These are phyloP conservation scores for Helicolenus hilgendorfi DNA, from an alignment of 2,797 vertebrate species.

Conservation along the genomic window DNA sequence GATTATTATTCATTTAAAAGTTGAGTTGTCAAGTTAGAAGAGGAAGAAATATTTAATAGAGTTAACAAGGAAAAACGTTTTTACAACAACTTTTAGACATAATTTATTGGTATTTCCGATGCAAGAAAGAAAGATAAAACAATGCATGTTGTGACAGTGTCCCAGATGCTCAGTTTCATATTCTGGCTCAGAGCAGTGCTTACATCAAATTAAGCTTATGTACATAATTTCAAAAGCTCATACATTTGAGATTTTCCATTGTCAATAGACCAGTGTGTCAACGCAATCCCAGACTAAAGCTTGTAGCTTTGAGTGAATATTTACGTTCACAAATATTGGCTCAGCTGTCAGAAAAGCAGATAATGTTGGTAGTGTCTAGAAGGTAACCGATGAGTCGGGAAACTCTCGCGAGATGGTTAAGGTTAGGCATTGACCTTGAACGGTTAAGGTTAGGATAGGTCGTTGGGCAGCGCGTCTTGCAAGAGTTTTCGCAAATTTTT, in stretches of 20 bases:
- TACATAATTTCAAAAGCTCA: background rate
- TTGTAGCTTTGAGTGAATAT: background rate
- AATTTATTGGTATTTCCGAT: background rate
- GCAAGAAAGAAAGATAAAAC: background rate
- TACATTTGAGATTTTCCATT: background rate
- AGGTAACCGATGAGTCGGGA: no score
- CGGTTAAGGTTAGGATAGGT: no score
- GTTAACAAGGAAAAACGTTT: background rate
- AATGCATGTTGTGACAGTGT: background rate
- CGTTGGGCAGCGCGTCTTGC: no score
- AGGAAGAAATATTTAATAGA: background rate
- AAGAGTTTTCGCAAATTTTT: no score
- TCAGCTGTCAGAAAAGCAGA: background rate
- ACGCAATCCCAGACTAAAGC: background rate
- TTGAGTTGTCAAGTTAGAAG: background rate
- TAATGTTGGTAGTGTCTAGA: no score
- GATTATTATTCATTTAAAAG: background rate
- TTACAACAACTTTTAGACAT: background rate
- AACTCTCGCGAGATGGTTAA: no score
- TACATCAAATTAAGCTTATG: background rate
- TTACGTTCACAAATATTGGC: background rate
- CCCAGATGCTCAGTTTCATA: background rate
- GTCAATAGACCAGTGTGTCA: background rate
- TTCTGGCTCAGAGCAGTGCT: background rate
- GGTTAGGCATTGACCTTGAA: no score